A percentile compares a stretch with the other conserved stretches of the same genome.
Conservation (phyloP, 2,797 vertebrate genomes). For the Brachyrhaphis roseni region DNA sequence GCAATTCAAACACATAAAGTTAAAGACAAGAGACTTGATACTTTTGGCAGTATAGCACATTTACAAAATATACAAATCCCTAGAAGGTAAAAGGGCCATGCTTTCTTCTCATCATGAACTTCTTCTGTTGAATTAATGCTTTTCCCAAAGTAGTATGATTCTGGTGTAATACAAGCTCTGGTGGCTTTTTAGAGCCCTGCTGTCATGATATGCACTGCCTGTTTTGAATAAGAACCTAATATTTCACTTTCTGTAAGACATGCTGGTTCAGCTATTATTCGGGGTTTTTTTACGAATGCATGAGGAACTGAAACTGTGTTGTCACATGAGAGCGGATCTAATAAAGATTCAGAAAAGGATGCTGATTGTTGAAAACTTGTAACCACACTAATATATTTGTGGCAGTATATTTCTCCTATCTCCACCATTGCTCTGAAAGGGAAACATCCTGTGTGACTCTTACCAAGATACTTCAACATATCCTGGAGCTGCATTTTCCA, state of each 20-base stretch:
- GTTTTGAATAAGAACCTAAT: neutral
- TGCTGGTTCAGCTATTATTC: neutral
- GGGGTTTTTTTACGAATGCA: too few species aligned
- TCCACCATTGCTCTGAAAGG: neutral
- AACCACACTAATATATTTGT: neutral
- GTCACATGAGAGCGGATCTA: too few species aligned
- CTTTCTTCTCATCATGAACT: neutral
- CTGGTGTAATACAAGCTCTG: neutral
- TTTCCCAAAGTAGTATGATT: neutral
- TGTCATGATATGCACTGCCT: neutral
- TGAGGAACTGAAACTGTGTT: neutral
- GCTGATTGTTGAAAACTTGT: neutral
- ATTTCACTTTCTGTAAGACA: neutral
- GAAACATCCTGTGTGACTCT: neutral
- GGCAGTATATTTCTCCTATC: neutral
- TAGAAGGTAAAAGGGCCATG: neutral
- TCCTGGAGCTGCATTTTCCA: neutral
- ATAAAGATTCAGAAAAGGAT: neutral
- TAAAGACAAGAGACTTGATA: neutral
- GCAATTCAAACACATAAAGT: neutral
- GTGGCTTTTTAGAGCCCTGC: neutral
- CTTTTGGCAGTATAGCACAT: neutral
- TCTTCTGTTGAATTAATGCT: neutral
- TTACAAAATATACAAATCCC: neutral
- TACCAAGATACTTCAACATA: neutral